phyloP scores from a whole-genome alignment of 2,888 invertebrate genomes.

The Drosophila niveifrons region DNA sequence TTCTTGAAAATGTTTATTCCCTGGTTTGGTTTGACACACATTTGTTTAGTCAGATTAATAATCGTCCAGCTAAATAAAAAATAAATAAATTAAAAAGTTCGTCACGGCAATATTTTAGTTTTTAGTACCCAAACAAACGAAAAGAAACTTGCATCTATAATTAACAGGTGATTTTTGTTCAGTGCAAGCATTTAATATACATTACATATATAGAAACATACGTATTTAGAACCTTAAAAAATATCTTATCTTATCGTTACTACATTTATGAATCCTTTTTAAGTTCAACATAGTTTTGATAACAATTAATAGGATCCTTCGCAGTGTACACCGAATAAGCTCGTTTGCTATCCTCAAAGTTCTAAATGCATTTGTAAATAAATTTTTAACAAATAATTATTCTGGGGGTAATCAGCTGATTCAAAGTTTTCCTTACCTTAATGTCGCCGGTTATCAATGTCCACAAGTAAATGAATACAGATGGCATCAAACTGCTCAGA shows the following conservation, averaged over 20 bases:
- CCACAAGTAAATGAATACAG: slow-evolving; percentile 82
- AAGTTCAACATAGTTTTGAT: slow-evolving; percentile 73
- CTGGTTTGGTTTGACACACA: not conserved
- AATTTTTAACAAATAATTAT: not conserved
- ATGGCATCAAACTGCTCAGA: slow-evolving; percentile 76
- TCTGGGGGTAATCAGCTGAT: slow-evolving; percentile 1
- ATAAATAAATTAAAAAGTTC: too few species aligned
- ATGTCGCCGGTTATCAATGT: slow-evolving; percentile 79
- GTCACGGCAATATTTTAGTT: too few species aligned
- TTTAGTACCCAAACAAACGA: too few species aligned
- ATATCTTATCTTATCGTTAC: not conserved
- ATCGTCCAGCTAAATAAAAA: not conserved
- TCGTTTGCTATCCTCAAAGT: slow-evolving; percentile 74
- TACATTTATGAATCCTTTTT: slow-evolving; percentile 46
- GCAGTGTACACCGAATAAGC: slow-evolving; percentile 71
- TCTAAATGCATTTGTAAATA: slow-evolving; percentile 56
- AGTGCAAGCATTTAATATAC: too few species aligned
- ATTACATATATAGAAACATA: too few species aligned
- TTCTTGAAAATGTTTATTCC: not conserved
- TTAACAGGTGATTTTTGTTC: too few species aligned
- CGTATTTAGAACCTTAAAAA: too few species aligned
- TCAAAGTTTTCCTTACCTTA: slow-evolving; percentile 51
- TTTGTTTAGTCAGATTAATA: not conserved
- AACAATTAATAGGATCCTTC: slow-evolving; percentile 83
- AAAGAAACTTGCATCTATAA: too few species aligned